phyloP scores from a whole-genome alignment of 2,888 invertebrate genomes.

The Caenorhabditis doughertyi region DNA sequence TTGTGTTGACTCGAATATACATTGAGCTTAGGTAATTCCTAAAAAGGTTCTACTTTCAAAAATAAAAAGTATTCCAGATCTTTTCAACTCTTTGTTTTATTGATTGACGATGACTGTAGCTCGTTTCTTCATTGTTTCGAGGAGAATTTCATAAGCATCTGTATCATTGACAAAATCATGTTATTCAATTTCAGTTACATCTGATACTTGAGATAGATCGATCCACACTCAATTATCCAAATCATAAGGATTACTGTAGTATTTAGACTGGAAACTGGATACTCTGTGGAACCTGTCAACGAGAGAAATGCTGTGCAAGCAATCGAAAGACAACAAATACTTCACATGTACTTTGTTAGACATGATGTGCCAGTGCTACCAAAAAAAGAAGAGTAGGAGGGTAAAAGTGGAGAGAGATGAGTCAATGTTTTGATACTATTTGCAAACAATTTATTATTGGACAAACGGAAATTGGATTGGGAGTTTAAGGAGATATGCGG shows the following conservation, averaged over 20 bases:
- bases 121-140: too few species aligned
- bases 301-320: slow-evolving; percentile 40
- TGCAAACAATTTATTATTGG: slow-evolving; percentile 49
- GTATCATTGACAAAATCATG: too few species aligned
- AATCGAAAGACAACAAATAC: slow-evolving; percentile 53
- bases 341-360: slow-evolving; percentile 58
- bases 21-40: too few species aligned
- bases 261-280: slow-evolving; percentile 24
- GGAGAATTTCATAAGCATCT: too few species aligned
- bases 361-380: slow-evolving; percentile 59
- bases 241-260: slow-evolving; percentile 20
- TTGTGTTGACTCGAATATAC: too few species aligned
- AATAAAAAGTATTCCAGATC: too few species aligned
- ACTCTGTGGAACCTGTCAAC: slow-evolving; percentile 36
- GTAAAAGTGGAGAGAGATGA: slow-evolving; percentile 20
- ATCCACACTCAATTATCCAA: not conserved
- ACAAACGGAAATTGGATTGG: slow-evolving; percentile 52
- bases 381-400: slow-evolving; percentile 22
- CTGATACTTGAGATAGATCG: not conserved
- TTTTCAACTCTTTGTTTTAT: too few species aligned
- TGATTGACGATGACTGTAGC: too few species aligned
- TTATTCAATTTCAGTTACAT: too few species aligned
- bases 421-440: slow-evolving; percentile 63
- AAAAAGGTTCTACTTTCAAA: too few species aligned
- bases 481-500: slow-evolving; percentile 10